A percentile compares a stretch with the other conserved stretches of the same genome.
Conservation (phyloP, 2,888 invertebrate species). For the Scelioninae gen. 2 region DNA sequence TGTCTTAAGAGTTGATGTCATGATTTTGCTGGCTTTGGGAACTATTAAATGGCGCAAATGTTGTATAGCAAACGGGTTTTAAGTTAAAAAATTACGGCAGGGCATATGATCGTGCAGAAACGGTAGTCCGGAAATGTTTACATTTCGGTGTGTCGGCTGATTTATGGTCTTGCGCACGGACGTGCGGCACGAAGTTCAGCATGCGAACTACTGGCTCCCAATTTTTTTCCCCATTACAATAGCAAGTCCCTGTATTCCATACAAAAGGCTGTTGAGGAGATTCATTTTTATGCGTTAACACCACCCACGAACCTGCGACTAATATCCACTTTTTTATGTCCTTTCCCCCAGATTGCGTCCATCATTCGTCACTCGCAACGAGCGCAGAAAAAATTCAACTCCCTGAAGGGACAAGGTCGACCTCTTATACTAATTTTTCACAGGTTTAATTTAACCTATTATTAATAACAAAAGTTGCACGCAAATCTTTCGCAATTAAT, state of each 20-base stretch:
- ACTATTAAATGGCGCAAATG: constrained; percentile 25
- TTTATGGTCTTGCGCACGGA: constrained; percentile 53
- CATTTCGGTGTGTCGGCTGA: constrained; percentile 57
- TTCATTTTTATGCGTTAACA: constrained; percentile 57
- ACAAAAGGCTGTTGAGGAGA: constrained; percentile 40
- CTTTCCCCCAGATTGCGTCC: constrained; percentile 19
- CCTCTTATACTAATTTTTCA: too few species aligned
- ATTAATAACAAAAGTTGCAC: too few species aligned
- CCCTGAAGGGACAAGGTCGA: too few species aligned
- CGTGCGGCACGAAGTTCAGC: constrained; percentile 57
- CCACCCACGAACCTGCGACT: constrained; percentile 42
- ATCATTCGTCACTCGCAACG: constrained; percentile 19
- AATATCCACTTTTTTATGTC: constrained; percentile 23
- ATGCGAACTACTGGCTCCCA: constrained; percentile 50
- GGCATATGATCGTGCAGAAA: constrained; percentile 59
- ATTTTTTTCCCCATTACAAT: constrained; percentile 55
- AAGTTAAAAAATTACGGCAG: constrained; percentile 37
- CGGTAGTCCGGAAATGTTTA: constrained; percentile 60
- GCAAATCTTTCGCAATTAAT: too few species aligned
- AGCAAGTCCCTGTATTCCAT: constrained; percentile 40
- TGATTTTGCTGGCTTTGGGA: background rate
- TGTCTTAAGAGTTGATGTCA: too few species aligned
- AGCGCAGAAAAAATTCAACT: constrained; percentile 9
- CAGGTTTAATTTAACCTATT: too few species aligned
- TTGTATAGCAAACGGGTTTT: constrained; percentile 32